Percentiles rank a stretch among this genome's conserved stretches.
These are phyloP conservation scores for Eristalinus aeneus DNA, from an alignment of 2,888 invertebrate species.

Conservation along the genomic window DNA sequence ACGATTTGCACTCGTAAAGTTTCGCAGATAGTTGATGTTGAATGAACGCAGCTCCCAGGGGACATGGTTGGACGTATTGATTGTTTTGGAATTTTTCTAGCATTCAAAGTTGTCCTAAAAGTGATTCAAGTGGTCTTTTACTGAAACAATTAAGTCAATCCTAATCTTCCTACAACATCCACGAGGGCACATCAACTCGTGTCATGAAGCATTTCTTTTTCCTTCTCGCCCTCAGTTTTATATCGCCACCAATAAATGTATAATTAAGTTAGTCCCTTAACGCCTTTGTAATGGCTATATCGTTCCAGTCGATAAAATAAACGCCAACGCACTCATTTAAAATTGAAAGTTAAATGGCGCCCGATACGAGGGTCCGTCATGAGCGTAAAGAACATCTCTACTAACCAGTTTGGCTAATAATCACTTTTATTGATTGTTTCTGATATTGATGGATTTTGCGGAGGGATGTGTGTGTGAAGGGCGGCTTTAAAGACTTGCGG, in stretches of 20 bases:
- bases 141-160: no score
- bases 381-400: neutral
- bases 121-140: no score
- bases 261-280: neutral
- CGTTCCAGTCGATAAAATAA: neutral
- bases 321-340: neutral
- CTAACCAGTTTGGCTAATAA: neutral
- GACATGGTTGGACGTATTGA: no score
- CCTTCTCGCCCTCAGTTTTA: neutral
- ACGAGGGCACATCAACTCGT: no score
- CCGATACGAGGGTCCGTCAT: neutral
- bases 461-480: neutral
- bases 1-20: neutral
- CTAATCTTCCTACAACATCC: no score
- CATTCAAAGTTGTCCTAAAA: no score
- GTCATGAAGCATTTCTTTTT: neutral
- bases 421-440: neutral
- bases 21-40: no score
- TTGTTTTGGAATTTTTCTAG: no score
- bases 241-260: neutral
- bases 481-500: neutral
- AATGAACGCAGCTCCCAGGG: no score
- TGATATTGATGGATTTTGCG: neutral
- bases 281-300: neutral
- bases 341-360: neutral